Percentiles rank a stretch among this genome's conserved stretches.
Conservation (phyloP, 1,140 invertebrate species). For the Drosophila pruinosa region DNA sequence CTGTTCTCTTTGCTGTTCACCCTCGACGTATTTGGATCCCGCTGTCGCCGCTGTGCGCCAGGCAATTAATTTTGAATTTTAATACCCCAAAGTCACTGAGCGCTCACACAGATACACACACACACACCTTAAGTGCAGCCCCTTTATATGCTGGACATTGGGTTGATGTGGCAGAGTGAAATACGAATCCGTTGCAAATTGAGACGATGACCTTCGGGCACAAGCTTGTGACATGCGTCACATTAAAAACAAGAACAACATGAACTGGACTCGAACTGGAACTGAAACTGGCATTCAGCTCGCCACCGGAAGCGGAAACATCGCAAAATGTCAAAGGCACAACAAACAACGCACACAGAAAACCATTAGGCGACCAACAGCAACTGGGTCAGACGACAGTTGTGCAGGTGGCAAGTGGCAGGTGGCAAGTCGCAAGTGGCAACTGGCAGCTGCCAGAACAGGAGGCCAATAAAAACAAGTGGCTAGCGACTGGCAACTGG, state of each 20-base stretch:
- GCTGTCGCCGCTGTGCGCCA: conserved; percentile 32
- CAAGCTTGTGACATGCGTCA: conserved; percentile 36
- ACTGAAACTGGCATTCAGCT: conserved; percentile 36
- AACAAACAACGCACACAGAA: conserved; percentile 42
- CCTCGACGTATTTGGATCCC: conserved; percentile 5
- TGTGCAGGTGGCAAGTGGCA: conserved; percentile 49
- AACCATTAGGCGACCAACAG: conserved; percentile 58
- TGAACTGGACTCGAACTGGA: neutral
- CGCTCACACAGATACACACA: conserved; percentile 20
- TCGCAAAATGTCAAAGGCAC: conserved; percentile 68
- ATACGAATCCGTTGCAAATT: conserved; percentile 39
- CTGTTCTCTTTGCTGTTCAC: conserved; percentile 4
- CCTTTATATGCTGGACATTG: neutral
- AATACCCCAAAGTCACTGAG: conserved; percentile 70
- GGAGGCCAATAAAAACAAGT: conserved; percentile 27
- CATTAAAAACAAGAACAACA: conserved; percentile 22
- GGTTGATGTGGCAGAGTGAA: neutral
- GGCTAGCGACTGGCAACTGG: conserved; percentile 34
- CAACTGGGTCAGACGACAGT: conserved; percentile 47
- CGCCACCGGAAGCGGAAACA: conserved; percentile 66
- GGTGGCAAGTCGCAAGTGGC: conserved; percentile 37
- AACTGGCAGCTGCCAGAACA: neutral
- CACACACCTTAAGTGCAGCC: conserved; percentile 36
- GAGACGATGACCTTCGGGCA: conserved; percentile 37
- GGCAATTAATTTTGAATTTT: conserved; percentile 79